Evolutionary conservation across 2,888 invertebrate species (phyloP), one percentile per base, ranked within the genome.

Genomic region (Hetaerina titia): DNA sequence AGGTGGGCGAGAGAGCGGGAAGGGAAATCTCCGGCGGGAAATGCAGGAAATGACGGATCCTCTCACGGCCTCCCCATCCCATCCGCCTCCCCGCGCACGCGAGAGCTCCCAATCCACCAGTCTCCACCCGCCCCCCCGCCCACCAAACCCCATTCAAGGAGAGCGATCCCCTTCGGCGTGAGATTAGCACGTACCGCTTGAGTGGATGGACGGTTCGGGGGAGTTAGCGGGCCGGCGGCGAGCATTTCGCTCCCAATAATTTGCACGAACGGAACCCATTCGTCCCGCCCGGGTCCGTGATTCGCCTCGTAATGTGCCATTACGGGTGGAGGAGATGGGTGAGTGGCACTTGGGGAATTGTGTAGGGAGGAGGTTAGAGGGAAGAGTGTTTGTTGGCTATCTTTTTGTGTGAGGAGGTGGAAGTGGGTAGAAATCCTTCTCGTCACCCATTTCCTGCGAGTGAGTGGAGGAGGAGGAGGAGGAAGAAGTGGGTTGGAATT

Each of bases 21-120:
- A 25, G n/a, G 22, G 69, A 11, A 81, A 81, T 81, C 81, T 81
- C 81, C 81, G 81, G 31, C 81, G 25, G 81, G 81, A 81, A 81
- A 81, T 81, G 81, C 31, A 81, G 81, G 81, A 81, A 81, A 81
- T 81, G 81, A 81, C 81, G 81, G 25, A 19, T 81, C 81, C 81
- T 81, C 74, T n/a, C 11, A 9, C 81, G 8, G 8, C 22, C 69
- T 22, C 7, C 69, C 8, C 81, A 25, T 81, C 31, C 31, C 31
- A 6, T 31, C 13, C 11, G 81, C 81, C 60, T 60, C 17, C 60
- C 60, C 60, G 17, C 13, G 13, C 11, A 31, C 69, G n/a, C 81
- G 81, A 25, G 22, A 81, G 31, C 13, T 31, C 45, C 45, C 81
- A 81, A 81, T 81, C 31, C 81, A 25, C 31, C 81, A 13, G 25